A percentile compares a stretch with the other conserved stretches of the same genome.
phyloP scores from a whole-genome alignment of 92 coral and sea anemone species.

The Parazoanthus atlanticus region DNA sequence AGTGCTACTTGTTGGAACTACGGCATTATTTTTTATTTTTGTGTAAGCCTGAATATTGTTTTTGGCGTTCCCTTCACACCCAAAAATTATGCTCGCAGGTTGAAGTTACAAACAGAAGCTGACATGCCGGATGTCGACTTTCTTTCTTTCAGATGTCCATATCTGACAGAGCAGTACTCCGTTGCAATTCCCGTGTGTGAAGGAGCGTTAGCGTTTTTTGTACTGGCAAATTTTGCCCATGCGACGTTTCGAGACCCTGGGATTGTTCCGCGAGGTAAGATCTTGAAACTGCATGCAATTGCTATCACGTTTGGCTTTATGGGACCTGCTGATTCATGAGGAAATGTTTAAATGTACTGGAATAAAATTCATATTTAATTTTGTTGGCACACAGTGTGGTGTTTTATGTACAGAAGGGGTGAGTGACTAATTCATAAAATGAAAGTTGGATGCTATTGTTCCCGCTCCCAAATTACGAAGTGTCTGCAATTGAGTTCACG shows the following conservation, averaged over 20 bases:
- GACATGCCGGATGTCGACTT: constrained; percentile 4
- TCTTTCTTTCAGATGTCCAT: constrained; percentile 84
- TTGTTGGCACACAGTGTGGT: background rate
- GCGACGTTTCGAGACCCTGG: constrained; percentile 98
- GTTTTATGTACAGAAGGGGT: background rate
- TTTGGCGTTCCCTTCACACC: constrained; percentile 31
- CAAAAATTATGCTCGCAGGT: constrained; percentile 16
- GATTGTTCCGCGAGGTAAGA: constrained; percentile 87
- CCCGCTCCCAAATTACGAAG: constrained; percentile 8
- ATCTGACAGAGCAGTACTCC: constrained; percentile 72
- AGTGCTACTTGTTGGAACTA: constrained; percentile 86
- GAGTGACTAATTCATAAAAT: constrained; percentile 5
- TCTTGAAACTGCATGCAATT: background rate
- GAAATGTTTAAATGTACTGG: background rate
- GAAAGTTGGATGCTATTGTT: background rate
- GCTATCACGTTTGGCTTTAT: background rate
- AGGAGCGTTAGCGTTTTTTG: constrained; percentile 82
- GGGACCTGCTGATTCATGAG: background rate
- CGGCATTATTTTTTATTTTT: constrained; percentile 88
- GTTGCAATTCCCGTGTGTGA: constrained; percentile 85
- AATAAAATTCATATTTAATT: constrained; percentile 18
- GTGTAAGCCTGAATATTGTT: constrained; percentile 70
- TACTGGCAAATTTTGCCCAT: constrained; percentile 90
- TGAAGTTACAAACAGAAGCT: background rate
- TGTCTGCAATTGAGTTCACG: background rate